These are phyloP conservation scores for Erpornis zantholeuca DNA, from an alignment of 2,113 vertebrate genomes.

Conservation along the genomic window DNA sequence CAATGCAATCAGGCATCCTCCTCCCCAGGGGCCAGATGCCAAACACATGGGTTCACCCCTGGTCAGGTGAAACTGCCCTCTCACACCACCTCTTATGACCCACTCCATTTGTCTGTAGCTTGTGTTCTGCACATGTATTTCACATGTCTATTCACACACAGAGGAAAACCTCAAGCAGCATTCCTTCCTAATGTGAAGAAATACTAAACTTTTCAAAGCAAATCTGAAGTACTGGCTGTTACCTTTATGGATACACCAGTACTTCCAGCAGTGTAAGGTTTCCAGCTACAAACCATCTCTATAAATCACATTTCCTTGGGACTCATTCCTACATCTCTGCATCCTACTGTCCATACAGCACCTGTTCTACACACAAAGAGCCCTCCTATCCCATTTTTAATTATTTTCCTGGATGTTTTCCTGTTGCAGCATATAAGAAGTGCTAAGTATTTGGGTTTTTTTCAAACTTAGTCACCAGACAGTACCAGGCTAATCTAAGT, in stretches of 20 bases:
- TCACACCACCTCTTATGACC: not conserved
- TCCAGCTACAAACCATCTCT: not conserved
- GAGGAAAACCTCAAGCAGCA: not conserved
- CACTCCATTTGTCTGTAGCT: not conserved
- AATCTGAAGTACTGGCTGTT: not conserved
- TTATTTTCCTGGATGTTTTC: not conserved
- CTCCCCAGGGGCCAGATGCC: not conserved
- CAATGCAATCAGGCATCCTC: not conserved
- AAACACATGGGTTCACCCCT: rapidly evolving
- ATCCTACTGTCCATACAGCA: not conserved
- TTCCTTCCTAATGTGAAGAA: not conserved
- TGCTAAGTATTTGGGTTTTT: rapidly evolving
- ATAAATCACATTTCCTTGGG: not conserved
- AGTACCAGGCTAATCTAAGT: not conserved
- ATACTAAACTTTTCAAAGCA: not conserved
- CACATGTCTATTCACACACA: rapidly evolving
- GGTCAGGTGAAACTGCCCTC: rapidly evolving
- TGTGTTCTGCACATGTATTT: not conserved
- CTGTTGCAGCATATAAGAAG: not conserved
- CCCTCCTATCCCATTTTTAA: not conserved
- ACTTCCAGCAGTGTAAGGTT: not conserved
- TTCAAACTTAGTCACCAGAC: not conserved
- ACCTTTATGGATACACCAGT: not conserved
- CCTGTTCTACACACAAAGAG: not conserved
- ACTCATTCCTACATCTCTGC: not conserved